Percentiles rank a stretch among this genome's conserved stretches.
Evolutionary conservation across 2,888 invertebrate species (phyloP).

Genomic region (Parochlus steinenii): DNA sequence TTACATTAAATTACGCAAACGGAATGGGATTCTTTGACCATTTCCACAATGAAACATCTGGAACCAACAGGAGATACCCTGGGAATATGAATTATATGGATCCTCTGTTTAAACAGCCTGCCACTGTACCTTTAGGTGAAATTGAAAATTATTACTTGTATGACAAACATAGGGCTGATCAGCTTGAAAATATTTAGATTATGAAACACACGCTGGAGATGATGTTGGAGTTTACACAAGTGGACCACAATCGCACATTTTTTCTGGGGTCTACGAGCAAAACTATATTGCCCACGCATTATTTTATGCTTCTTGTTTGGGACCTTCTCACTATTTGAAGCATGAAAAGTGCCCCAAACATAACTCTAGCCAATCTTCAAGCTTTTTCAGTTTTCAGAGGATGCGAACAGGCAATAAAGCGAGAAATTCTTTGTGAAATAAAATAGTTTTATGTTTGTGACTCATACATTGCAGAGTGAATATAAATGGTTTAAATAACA

Average conservation of each 20-base stretch:
- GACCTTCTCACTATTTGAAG: conserved; percentile 2
- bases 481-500: too few species aligned
- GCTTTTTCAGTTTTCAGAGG: too few species aligned
- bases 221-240: conserved; percentile 54
- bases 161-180: too few species aligned
- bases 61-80: conserved; percentile 11
- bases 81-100: conserved; percentile 8
- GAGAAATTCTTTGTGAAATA: too few species aligned
- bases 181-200: too few species aligned
- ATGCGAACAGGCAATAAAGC: too few species aligned
- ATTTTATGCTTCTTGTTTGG: conserved; percentile 9
- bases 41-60: conserved; percentile 7
- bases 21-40: conserved; percentile 38
- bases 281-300: conserved; percentile 7
- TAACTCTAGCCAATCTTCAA: too few species aligned
- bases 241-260: conserved; percentile 43
- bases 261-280: conserved; percentile 8
- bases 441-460: too few species aligned
- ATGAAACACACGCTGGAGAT: conserved; percentile 51
- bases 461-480: too few species aligned
- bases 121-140: conserved; percentile 34
- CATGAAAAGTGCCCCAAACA: too few species aligned
- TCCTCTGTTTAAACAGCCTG: conserved; percentile 30
- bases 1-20: conserved; percentile 49
- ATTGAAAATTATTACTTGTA: too few species aligned